phyloP scores from a whole-genome alignment of 1,140 invertebrate genomes.

The Yoshiicerus persimilis region DNA sequence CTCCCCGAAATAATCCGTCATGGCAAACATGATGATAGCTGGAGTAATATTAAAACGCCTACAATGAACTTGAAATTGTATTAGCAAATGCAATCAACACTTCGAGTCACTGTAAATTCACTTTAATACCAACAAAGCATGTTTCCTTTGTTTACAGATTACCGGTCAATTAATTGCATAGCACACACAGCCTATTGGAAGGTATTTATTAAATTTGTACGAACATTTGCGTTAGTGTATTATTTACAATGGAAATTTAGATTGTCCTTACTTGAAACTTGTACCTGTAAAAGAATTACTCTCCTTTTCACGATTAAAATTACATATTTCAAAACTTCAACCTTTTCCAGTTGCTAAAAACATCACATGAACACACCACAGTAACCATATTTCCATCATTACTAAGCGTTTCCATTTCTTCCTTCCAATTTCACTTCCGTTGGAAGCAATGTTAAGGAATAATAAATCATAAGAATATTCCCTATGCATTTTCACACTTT shows the following conservation, averaged over 20 bases:
- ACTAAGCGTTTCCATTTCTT: not conserved
- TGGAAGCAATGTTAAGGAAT: not conserved
- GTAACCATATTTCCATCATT: not conserved
- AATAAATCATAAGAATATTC: not conserved
- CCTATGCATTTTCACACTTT: not conserved
- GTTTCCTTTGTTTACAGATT: not conserved
- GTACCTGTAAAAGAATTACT: not conserved
- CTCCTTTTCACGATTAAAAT: not conserved
- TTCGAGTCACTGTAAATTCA: not conserved
- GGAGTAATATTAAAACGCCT: not conserved
- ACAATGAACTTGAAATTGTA: not conserved
- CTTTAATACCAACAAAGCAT: not conserved
- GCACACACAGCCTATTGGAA: too few species aligned
- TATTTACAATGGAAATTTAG: too few species aligned
- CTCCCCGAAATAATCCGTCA: conserved; percentile 47
- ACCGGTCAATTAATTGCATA: not conserved
- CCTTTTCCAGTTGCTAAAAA: not conserved
- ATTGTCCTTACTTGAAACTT: not conserved
- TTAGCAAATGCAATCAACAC: not conserved
- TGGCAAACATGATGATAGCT: conserved; percentile 40
- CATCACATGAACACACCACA: not conserved
- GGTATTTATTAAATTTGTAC: too few species aligned
- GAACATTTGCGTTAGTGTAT: too few species aligned
- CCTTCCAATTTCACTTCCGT: not conserved
- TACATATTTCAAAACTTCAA: not conserved